Evolutionary conservation across 2,797 vertebrate genomes (phyloP), one percentile per base, ranked within the genome.

Genomic region (Pterois miles): DNA sequence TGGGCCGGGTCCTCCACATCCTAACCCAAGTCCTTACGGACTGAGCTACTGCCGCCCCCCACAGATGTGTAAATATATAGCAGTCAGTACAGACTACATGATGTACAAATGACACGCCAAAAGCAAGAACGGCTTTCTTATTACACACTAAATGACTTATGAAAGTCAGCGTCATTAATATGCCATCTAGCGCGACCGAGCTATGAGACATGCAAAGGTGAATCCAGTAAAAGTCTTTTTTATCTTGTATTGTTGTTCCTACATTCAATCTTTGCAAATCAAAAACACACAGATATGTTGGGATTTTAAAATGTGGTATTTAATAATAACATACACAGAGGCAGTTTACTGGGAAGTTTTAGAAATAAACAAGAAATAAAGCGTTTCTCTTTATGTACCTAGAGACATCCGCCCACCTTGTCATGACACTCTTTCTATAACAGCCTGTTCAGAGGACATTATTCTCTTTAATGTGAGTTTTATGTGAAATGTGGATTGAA

Each of bases 401-500:
- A 40, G 9, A 70, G 60, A 50, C 4, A 1, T 57, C 31, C 25
- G 0, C 43, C 60, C 31, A 40, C 60, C 3, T 34, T 36, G 27
- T 67, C 11, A 3, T 14, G 60, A 53, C 12, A n/a, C 27, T 11
- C 33, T 52, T 29, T 46, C 22, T 72, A 7, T 65, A 71, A 53
- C n/a, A 40, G 60, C 48, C 29, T 63, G 46, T 33, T n/a, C 59
- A 18, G 36, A 56, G n/a, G 69, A 62, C n/a, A 27, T 14, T 0
- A 10, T 11, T 1, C 18, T 40, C 29, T 40, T 14, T 31, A n/a
- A 27, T 65, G 25, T 43, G 27, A 20, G 63, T 29, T 14, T 40
- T 18, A 46, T 57, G 54, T 67, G 52, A 27, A 58, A 65, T 53
- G 56, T 75, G 38, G n/a, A 65, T 54, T 56, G n/a, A 69, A 52